Conservation (phyloP, 2,797 vertebrate genomes). For the Phalanger gymnotis region DNA sequence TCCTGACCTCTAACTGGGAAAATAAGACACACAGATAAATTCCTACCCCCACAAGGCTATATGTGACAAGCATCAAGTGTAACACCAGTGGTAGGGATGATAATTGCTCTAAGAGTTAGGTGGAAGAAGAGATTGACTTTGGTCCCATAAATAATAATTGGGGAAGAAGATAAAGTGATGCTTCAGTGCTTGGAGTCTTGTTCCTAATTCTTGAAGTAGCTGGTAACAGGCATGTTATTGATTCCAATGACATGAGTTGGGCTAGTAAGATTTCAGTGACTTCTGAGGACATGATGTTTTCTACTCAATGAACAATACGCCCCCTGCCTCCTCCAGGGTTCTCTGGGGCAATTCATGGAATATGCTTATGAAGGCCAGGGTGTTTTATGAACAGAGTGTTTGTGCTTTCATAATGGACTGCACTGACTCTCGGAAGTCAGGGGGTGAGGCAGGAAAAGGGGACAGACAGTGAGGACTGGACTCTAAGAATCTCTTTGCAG, state of each 20-base stretch:
- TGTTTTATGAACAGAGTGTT: neutral
- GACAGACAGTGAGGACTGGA: neutral
- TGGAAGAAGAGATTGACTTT: neutral
- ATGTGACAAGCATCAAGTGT: neutral
- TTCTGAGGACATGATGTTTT: constrained; percentile 61
- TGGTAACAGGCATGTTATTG: neutral
- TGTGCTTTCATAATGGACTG: neutral
- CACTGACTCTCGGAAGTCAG: neutral
- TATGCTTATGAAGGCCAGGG: neutral
- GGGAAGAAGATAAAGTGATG: neutral
- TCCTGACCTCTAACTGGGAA: neutral
- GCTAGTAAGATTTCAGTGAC: constrained; percentile 51
- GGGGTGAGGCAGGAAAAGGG: neutral
- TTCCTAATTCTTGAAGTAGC: constrained; percentile 67
- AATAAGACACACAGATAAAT: neutral
- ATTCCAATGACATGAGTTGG: constrained; percentile 49
- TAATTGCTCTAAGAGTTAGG: neutral
- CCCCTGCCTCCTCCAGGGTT: neutral
- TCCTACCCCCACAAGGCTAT: neutral
- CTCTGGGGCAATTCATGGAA: neutral
- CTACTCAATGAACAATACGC: constrained; percentile 40
- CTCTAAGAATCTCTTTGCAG: neutral
- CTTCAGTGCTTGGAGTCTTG: neutral
- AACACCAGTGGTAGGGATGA: neutral
- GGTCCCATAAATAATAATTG: neutral